Base-by-base conservation (phyloP, 2,888 invertebrate species). In the Phasia obesa region DNA sequence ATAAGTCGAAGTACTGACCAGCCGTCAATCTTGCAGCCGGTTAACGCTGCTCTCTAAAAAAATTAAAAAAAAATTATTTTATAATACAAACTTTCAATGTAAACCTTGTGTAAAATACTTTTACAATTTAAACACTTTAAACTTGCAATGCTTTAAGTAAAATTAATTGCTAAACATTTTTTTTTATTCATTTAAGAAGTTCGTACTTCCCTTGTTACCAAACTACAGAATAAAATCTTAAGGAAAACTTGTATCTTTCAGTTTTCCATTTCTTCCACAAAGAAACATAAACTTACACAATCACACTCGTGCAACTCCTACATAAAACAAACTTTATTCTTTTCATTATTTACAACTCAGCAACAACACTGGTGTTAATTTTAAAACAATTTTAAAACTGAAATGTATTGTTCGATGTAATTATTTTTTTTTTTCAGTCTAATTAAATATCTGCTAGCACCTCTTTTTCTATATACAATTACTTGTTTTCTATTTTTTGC, bases 201-300 rank as follows among this genome's bases (percentile, higher is more conserved):
- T 53, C 62, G 62, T 73, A 73, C 73, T 73, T 73, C 51, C 62
- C 73, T 73, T 27, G 25, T 60, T 42, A 73, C 21, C 38, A 38
- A 47, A 35, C 42, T 1, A 55, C 23, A 42, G 5, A 3, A 47
- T 11, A 27, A n/a, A 51, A n/a, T 35, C 3, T 35, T 35, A 35
- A 2, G 35, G 11, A 4, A 2, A 35, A 35, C 11, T 35, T 2
- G 9, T 0, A 35, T 35, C 11, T 11, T 35, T 35, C 9, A 35
- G 35, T 9, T 35, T 9, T 35, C 11, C 35, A 35, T 35, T 35
- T 35, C 6, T 31, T 31, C 31, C 31, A 31, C 2, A 31, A 31
- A 2, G 31, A 7, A 31, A 31, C 35, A 35, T n/a, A n/a, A n/a
- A n/a, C n/a, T n/a, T 42, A 15, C 15, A 42, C 1, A n/a, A n/a